A percentile compares a stretch with the other conserved stretches of the same genome.
Conservation (phyloP, 2,888 invertebrate species). For the Tricholauxania praeusta region DNA sequence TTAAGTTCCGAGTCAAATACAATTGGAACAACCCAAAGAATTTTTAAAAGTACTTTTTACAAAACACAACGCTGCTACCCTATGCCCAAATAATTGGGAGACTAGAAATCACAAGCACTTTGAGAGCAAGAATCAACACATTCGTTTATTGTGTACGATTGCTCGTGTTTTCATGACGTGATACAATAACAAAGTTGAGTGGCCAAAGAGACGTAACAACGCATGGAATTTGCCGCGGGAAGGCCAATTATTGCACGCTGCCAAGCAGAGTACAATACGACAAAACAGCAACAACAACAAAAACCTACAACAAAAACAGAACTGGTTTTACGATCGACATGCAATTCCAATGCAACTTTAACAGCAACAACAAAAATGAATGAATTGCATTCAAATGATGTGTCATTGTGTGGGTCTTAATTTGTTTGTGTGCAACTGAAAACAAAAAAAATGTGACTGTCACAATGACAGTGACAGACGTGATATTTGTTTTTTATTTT, state of each 20-base stretch:
- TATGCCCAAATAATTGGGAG: no score
- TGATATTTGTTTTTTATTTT: no score
- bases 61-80: no score
- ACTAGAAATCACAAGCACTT: no score
- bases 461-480: no score
- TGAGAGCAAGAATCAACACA: no score
- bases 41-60: no score
- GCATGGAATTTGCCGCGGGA: slow-evolving; percentile 27
- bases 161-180: slow-evolving; percentile 11
- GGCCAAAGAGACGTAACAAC: neutral
- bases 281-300: slow-evolving; percentile 34
- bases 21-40: no score
- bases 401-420: neutral
- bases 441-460: neutral
- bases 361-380: slow-evolving; percentile 12
- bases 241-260: slow-evolving; percentile 31
- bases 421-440: neutral
- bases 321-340: slow-evolving; percentile 17
- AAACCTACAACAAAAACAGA: slow-evolving; percentile 29
- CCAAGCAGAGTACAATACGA: slow-evolving; percentile 19
- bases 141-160: no score
- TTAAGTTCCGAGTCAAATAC: no score
- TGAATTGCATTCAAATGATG: slow-evolving; percentile 10
- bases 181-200: slow-evolving; percentile 5
- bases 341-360: slow-evolving; percentile 7